Evolutionary conservation across 2,113 vertebrate species (phyloP).

Genomic region (Gasterosteus aculeatus): DNA sequence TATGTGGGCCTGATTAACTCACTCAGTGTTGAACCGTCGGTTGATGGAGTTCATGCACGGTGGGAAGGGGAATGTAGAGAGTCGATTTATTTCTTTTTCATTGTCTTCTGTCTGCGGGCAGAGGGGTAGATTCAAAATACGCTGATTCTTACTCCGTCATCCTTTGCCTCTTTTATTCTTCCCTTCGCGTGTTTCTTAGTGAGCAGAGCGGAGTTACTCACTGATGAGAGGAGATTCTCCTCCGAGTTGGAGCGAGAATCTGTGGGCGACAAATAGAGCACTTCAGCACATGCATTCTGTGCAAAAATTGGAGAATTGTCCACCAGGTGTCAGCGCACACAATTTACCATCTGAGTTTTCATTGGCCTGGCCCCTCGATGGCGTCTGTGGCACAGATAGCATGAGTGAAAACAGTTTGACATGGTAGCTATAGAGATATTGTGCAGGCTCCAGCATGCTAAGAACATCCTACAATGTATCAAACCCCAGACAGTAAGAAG

Average conservation of each 20-base stretch:
- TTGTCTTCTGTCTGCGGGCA: slow-evolving; percentile 74
- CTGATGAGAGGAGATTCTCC: slow-evolving; percentile 72
- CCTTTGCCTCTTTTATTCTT: neutral
- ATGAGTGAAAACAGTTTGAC: neutral
- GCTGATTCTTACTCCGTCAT: neutral
- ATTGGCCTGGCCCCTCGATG: slow-evolving; percentile 60
- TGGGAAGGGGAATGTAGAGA: slow-evolving; percentile 93
- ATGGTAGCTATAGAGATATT: neutral
- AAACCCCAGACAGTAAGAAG: neutral
- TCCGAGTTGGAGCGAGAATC: slow-evolving; percentile 78
- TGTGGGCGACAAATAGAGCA: slow-evolving; percentile 30
- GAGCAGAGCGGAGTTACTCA: slow-evolving; percentile 54
- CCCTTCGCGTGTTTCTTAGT: neutral
- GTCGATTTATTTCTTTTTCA: slow-evolving; percentile 93
- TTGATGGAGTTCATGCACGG: slow-evolving; percentile 91
- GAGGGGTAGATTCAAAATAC: neutral
- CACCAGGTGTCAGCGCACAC: neutral
- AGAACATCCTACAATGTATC: slow-evolving; percentile 6
- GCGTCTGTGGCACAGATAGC: slow-evolving; percentile 66
- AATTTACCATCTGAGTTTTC: slow-evolving; percentile 72
- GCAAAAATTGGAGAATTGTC: neutral
- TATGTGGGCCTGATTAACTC: slow-evolving; percentile 32
- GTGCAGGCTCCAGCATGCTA: slow-evolving; percentile 30
- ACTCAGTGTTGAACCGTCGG: slow-evolving; percentile 82
- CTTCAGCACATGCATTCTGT: neutral